Evolutionary conservation across 2,888 invertebrate genomes (phyloP).

Genomic region (Sylvicola cinctus): DNA sequence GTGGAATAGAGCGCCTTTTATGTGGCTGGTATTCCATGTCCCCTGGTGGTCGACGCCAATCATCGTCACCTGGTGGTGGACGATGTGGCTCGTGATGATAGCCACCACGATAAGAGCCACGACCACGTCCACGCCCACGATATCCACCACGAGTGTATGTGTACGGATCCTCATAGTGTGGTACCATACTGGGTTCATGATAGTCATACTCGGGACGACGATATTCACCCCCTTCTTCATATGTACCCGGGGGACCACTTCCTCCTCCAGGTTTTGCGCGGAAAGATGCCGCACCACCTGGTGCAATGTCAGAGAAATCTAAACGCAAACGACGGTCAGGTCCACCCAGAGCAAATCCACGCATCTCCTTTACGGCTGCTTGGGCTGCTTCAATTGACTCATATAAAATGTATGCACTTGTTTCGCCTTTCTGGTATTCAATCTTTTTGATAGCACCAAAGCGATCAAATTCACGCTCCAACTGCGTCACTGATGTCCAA

Average conservation of each 20-base stretch:
- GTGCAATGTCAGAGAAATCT: conserved; percentile 88
- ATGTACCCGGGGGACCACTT: conserved; percentile 24
- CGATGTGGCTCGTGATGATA: conserved; percentile 13
- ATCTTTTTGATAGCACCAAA: conserved; percentile 97
- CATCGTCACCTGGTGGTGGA: conserved; percentile 47
- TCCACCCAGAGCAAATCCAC: conserved; percentile 82
- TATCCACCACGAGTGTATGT: conserved; percentile 22
- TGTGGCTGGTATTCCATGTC: conserved; percentile 43
- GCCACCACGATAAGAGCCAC: conserved; percentile 45
- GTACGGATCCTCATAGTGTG: conserved; percentile 6
- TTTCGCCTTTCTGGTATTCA: conserved; percentile 90
- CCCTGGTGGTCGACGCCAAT: conserved; percentile 37
- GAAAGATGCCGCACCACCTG: conserved; percentile 38
- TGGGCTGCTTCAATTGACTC: conserved; percentile 94
- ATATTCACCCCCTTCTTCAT: no score
- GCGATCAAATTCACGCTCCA: conserved; percentile 91
- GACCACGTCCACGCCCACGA: conserved; percentile 43
- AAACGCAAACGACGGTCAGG: conserved; percentile 75
- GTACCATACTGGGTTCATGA: conserved; percentile 24
- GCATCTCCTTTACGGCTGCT: conserved; percentile 91
- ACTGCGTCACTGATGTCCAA: conserved; percentile 83
- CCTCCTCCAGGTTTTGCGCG: conserved; percentile 34
- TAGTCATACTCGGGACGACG: conserved; percentile 45
- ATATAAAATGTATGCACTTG: conserved; percentile 86
- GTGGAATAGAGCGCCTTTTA: conserved; percentile 37